Evolutionary conservation across 2,113 vertebrate species (phyloP).

Genomic region (Colinus virginianus): DNA sequence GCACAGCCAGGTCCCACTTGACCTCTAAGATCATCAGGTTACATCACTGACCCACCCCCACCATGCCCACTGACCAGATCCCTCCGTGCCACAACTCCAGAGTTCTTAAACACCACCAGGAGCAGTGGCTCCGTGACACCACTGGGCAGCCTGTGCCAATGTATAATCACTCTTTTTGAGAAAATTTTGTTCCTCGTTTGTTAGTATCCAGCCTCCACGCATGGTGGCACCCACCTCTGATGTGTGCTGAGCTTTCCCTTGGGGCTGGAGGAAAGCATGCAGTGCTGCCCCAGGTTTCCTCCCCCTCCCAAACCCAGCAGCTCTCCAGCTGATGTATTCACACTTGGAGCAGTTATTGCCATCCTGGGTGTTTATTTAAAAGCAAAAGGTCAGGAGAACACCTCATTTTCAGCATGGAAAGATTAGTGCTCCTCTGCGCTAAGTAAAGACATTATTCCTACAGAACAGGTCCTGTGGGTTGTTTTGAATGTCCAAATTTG

Average conservation of each 20-base stretch:
- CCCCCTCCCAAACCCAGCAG: background rate
- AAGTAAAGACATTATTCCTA: background rate
- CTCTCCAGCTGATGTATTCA: background rate
- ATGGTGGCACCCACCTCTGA: background rate
- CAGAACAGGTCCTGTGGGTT: background rate
- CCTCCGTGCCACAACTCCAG: too few species aligned
- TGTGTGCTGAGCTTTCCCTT: background rate
- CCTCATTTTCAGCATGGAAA: background rate
- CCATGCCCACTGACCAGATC: too few species aligned
- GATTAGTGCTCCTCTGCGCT: background rate
- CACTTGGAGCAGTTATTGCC: background rate
- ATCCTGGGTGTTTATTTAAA: background rate
- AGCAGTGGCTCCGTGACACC: too few species aligned
- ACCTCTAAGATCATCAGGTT: too few species aligned
- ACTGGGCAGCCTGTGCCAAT: too few species aligned
- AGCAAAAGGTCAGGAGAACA: background rate
- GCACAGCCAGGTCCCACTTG: background rate
- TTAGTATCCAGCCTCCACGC: too few species aligned
- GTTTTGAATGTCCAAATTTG: background rate
- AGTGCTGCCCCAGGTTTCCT: background rate
- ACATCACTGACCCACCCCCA: too few species aligned
- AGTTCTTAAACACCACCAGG: too few species aligned
- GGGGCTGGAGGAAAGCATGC: fast-evolving
- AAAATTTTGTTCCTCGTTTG: too few species aligned
- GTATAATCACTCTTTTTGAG: too few species aligned